Evolutionary conservation across 2,888 invertebrate genomes (phyloP).

Genomic region (Lasius platythorax): DNA sequence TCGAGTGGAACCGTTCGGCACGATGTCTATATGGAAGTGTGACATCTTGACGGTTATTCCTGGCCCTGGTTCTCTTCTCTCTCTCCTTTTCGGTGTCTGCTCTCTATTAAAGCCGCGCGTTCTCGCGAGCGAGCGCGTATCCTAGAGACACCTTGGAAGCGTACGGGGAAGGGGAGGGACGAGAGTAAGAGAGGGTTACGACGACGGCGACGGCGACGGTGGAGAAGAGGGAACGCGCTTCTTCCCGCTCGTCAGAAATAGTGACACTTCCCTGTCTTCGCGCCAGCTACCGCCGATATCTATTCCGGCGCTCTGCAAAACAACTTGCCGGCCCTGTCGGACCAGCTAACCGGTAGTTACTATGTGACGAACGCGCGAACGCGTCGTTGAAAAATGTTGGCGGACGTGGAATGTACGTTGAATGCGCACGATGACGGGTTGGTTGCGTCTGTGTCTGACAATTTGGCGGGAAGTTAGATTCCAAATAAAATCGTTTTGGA

Average conservation of each 20-base stretch:
- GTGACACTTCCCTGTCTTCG: conserved; percentile 85
- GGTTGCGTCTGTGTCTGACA: conserved; percentile 40
- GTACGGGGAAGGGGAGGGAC: not conserved
- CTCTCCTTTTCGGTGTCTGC: conserved; percentile 71
- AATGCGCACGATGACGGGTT: conserved; percentile 25
- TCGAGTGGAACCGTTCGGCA: conserved; percentile 71
- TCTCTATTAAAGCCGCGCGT: conserved; percentile 79
- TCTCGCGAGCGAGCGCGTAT: conserved; percentile 57
- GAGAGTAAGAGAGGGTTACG: conserved; percentile 24
- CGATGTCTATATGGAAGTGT: conserved; percentile 85
- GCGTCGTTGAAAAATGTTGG: conserved; percentile 65
- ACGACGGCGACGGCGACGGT: conserved; percentile 39
- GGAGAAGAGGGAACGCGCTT: conserved; percentile 71
- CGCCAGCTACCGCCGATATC: conserved; percentile 87
- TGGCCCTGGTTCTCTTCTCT: conserved; percentile 75
- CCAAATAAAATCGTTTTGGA: not conserved
- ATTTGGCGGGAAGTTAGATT: conserved; percentile 9
- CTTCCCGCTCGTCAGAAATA: conserved; percentile 85
- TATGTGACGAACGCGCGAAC: conserved; percentile 61
- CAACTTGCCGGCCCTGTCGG: conserved; percentile 82
- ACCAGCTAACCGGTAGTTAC: conserved; percentile 69
- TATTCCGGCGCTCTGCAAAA: conserved; percentile 86
- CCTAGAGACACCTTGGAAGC: conserved; percentile 55
- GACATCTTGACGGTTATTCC: conserved; percentile 85
- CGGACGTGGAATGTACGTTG: conserved; percentile 28